These are phyloP conservation scores for Ophioderma brevispina DNA, from an alignment of 35 echinoderm and acorn worm genomes.

Conservation along the genomic window DNA sequence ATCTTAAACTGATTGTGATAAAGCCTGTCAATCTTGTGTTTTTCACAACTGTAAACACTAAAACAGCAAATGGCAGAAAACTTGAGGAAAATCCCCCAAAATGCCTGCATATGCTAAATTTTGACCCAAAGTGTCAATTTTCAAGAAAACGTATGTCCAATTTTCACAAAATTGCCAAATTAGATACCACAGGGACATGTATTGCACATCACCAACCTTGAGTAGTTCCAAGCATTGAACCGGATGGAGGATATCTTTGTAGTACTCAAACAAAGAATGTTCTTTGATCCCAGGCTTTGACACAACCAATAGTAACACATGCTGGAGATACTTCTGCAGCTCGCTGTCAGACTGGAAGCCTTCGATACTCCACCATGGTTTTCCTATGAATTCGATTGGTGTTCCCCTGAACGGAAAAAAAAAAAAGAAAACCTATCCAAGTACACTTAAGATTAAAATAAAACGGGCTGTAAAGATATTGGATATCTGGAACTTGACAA, in stretches of 20 bases:
- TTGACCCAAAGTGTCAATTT: too few relatives aligned
- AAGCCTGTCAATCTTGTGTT: too few relatives aligned
- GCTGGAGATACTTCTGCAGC: background rate
- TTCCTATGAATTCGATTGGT: background rate
- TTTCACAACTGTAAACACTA: too few relatives aligned
- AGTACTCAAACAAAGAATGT: background rate
- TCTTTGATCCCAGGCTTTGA: background rate
- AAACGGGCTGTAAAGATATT: too few relatives aligned
- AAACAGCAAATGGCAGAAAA: background rate
- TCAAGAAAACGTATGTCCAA: background rate
- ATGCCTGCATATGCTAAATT: background rate
- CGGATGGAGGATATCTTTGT: background rate
- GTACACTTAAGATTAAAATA: too few relatives aligned
- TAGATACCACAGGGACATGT: background rate
- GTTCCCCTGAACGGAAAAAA: too few relatives aligned
- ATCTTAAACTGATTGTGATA: too few relatives aligned
- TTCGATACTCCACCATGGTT: background rate
- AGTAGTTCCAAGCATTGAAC: background rate
- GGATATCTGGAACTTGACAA: too few relatives aligned
- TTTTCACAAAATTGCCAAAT: background rate
- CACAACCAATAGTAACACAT: background rate
- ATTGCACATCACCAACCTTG: background rate
- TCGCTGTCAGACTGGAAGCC: background rate
- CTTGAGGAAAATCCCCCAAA: background rate
- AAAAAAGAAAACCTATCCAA: too few relatives aligned